Percentiles rank a stretch among this genome's conserved stretches.
These are phyloP conservation scores for Druon quercuslanigerum DNA, from an alignment of 1,140 invertebrate species.

Conservation along the genomic window DNA sequence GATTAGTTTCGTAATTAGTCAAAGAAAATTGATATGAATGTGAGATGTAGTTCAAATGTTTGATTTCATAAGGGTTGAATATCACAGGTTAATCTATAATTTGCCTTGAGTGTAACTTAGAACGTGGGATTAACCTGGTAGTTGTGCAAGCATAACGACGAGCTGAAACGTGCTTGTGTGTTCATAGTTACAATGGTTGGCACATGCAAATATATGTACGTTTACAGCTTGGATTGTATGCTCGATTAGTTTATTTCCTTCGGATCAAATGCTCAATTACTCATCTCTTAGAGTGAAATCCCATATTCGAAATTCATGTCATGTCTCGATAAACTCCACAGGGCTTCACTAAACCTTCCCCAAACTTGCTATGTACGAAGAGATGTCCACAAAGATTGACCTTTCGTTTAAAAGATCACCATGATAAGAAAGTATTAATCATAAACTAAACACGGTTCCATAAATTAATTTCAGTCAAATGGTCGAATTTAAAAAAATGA, in stretches of 20 bases:
- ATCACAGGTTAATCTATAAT: neutral
- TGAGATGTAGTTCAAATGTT: neutral
- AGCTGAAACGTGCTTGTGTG: constrained; percentile 20
- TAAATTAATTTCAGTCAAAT: too few relatives aligned
- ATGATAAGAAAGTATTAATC: too few relatives aligned
- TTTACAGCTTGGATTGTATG: neutral
- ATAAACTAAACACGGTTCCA: too few relatives aligned
- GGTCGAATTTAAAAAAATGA: too few relatives aligned
- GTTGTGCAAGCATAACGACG: neutral
- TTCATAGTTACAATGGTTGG: constrained; percentile 1
- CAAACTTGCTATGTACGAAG: neutral
- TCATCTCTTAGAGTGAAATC: constrained; percentile 17
- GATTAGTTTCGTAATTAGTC: too few relatives aligned
- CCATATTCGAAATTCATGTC: constrained; percentile 26
- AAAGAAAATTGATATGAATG: neutral
- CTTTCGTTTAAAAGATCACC: too few relatives aligned
- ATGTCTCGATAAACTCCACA: constrained; percentile 10
- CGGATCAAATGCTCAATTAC: constrained; percentile 9
- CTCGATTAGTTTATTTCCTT: neutral
- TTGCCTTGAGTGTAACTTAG: constrained; percentile 1
- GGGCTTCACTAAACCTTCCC: neutral
- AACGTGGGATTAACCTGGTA: neutral
- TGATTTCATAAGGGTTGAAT: neutral
- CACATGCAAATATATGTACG: neutral
- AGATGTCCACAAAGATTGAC: too few relatives aligned